Percentiles rank a stretch among this genome's conserved stretches.
Conservation (phyloP, 1,140 invertebrate genomes). For the Drosophila cardini region DNA sequence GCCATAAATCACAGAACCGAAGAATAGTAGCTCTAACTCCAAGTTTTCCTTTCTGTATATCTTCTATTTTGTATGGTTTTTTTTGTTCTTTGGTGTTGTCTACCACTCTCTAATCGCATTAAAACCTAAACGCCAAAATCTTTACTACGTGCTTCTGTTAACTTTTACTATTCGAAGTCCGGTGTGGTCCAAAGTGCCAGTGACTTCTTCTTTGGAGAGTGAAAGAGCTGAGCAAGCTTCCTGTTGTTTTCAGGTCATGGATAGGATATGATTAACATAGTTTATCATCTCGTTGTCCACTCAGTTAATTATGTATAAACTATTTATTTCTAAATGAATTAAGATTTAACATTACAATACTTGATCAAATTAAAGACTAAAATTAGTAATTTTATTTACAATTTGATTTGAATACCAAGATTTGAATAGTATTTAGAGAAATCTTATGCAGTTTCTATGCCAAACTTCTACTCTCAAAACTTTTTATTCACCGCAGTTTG, state of each 20-base stretch:
- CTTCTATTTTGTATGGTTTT: no score
- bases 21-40: neutral
- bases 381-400: no score
- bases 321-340: neutral
- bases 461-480: no score
- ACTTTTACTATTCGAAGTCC: constrained; percentile 52
- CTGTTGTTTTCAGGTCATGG: constrained; percentile 8
- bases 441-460: no score
- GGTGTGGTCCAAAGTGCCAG: constrained; percentile 6
- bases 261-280: neutral
- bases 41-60: no score
- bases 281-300: neutral
- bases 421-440: no score
- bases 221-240: neutral
- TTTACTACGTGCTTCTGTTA: constrained; percentile 79
- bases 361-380: no score
- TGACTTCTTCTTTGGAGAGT: constrained; percentile 12
- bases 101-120: constrained; percentile 73
- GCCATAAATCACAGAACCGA: constrained; percentile 69
- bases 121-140: constrained; percentile 76
- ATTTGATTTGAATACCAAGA: no score
- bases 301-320: neutral
- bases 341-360: neutral
- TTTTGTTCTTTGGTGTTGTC: constrained; percentile 29
- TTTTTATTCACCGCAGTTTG: no score